Base-by-base conservation (phyloP, 1,140 invertebrate species). In the Caenorhabditis latens region DNA sequence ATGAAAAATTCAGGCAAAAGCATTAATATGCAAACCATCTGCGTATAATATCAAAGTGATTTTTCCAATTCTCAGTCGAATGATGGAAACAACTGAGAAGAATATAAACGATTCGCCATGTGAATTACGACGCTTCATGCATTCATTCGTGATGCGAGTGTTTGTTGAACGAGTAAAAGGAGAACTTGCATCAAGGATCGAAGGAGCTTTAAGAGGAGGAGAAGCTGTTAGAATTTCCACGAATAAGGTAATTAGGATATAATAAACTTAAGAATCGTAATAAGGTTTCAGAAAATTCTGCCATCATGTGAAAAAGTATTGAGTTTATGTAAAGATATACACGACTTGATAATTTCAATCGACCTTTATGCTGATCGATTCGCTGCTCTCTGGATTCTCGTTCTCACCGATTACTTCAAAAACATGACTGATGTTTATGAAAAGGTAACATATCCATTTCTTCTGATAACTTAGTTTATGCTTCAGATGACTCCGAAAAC, bases 381-480 rank as follows among this genome's bases (percentile, higher is more conserved):
- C 83, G 91, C 92, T 14, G 87, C 90, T 19, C 87, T 92, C 21
- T 92, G 91, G 91, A 43, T 92, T 21, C 58, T 92, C 40, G 91
- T 92, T 21, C 71, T 92, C 32, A 90, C 86, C 19, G 90, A 92
- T 43, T 92, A 92, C 84, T 87, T 83, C 14, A 84, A 87, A 85
- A 84, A 83, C 67, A 90, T 91, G 13, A 85, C 50, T 9, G 84
- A 85, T 40, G 90, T 88, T 79, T 91, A 91, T 71, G 84, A 86
- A 75, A 84, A 85, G 40, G 88, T 90, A 65, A 21, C 58, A 21
- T 43, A 75, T 42, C 3, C n/a, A 50, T 42, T 24, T 63, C 46
- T 32, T 53, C 16, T 58, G 32, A 86, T 11, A 21, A 75, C 63
- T 53, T 53, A 1, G 16, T 8, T 61, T 21, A 13, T 24, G 14